These are phyloP conservation scores for Gymnocypris eckloni DNA, from an alignment of 2,797 vertebrate genomes.

Conservation along the genomic window DNA sequence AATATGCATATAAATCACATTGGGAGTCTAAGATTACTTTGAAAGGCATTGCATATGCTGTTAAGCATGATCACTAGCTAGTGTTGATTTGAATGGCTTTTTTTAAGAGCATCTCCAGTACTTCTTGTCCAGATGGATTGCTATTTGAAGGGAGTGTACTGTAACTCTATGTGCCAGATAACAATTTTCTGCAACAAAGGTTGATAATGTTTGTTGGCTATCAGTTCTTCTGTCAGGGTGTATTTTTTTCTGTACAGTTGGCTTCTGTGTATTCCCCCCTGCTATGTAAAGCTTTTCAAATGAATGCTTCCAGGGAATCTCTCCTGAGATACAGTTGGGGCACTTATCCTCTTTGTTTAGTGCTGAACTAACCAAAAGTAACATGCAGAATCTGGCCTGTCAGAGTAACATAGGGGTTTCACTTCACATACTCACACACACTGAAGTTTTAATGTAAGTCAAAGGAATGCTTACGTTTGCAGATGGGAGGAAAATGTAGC, in stretches of 20 bases:
- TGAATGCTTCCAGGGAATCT: constrained; percentile 32
- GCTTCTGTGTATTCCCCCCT: constrained; percentile 29
- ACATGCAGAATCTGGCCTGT: constrained; percentile 59
- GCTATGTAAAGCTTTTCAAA: constrained; percentile 26
- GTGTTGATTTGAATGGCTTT: constrained; percentile 24
- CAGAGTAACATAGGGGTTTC: constrained; percentile 27
- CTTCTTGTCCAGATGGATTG: constrained; percentile 22
- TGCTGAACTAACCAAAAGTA: constrained; percentile 54
- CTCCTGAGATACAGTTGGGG: constrained; percentile 20
- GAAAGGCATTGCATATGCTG: constrained; percentile 23
- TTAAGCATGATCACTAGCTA: constrained; percentile 5
- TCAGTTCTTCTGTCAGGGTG: constrained; percentile 26
- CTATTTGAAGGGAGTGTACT: constrained; percentile 34
- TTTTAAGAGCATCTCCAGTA: constrained; percentile 30
- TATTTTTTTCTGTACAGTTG: constrained; percentile 28
- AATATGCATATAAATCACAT: constrained; percentile 54
- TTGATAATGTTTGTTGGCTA: constrained; percentile 41
- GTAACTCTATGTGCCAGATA: constrained; percentile 39
- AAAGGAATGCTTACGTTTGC: constrained; percentile 53
- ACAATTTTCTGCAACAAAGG: constrained; percentile 43
- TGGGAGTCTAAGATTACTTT: constrained; percentile 33
- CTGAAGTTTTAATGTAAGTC: constrained; percentile 38
- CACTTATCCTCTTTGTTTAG: constrained; percentile 42
- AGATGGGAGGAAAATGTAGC: constrained; percentile 41
- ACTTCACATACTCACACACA: constrained; percentile 21